These are phyloP conservation scores for Myrmophylax atrothorax DNA, from an alignment of 2,113 vertebrate genomes.

Conservation along the genomic window DNA sequence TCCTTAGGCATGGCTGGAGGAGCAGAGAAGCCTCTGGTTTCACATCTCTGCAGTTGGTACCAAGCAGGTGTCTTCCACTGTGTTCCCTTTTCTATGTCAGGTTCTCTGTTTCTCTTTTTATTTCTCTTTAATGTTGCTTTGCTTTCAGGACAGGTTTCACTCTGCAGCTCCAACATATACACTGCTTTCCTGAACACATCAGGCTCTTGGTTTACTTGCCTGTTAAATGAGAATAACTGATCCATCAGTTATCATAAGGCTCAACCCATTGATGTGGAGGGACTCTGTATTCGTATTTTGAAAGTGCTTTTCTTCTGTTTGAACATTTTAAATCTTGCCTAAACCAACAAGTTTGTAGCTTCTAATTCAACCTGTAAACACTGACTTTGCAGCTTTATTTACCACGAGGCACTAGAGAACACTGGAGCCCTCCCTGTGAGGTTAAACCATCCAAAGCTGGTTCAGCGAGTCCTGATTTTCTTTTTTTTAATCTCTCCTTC, in stretches of 20 bases:
- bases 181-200: not conserved
- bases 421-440: rapidly evolving
- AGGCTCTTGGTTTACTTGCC: not conserved
- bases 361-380: not conserved
- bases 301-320: not conserved
- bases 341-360: not conserved
- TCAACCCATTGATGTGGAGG: not conserved
- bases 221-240: not conserved
- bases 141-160: not conserved
- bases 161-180: rapidly evolving
- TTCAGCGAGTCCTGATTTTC: not conserved
- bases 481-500: not conserved
- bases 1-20: not conserved
- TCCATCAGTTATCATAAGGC: not conserved
- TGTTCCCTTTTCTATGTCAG: not conserved
- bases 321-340: not conserved
- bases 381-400: not conserved
- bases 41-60: not conserved
- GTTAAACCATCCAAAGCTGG: not conserved
- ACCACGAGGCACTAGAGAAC: rapidly evolving
- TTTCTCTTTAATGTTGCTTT: not conserved
- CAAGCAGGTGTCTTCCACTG: not conserved
- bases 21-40: not conserved
- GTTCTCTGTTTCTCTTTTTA: not conserved
- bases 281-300: not conserved